These are phyloP conservation scores for Dione juno DNA, from an alignment of 2,888 invertebrate genomes.

Conservation along the genomic window DNA sequence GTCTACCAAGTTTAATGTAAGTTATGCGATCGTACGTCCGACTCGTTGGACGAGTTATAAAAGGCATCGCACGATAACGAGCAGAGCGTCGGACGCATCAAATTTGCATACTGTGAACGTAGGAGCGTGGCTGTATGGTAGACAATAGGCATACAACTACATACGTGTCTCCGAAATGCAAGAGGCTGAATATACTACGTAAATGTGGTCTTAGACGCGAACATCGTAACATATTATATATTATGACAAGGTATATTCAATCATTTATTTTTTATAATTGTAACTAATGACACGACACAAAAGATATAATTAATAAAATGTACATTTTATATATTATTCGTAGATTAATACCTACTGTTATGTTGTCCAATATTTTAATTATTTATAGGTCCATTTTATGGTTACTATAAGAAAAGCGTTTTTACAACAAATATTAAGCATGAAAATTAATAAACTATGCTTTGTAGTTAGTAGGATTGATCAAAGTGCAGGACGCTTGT, in stretches of 20 bases:
- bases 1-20: not conserved
- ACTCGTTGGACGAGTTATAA: slow-evolving; percentile 9
- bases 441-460: too few species aligned
- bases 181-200: not conserved
- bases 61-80: slow-evolving; percentile 24
- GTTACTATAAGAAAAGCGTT: not conserved
- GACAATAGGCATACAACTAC: not conserved
- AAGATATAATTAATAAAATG: too few species aligned
- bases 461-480: not conserved
- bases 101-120: slow-evolving; percentile 31
- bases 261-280: too few species aligned
- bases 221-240: not conserved
- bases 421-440: not conserved
- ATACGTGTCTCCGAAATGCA: slow-evolving; percentile 3
- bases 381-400: not conserved
- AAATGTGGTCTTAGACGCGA: not conserved
- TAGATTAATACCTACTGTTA: too few species aligned
- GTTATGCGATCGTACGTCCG: slow-evolving; percentile 9
- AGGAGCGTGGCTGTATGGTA: not conserved
- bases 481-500: not conserved
- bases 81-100: slow-evolving; percentile 29
- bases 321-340: too few species aligned
- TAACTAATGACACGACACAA: too few species aligned
- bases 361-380: not conserved
- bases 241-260: not conserved